phyloP scores from a whole-genome alignment of 2,888 invertebrate genomes.

The Nipponacmea schrenckii region DNA sequence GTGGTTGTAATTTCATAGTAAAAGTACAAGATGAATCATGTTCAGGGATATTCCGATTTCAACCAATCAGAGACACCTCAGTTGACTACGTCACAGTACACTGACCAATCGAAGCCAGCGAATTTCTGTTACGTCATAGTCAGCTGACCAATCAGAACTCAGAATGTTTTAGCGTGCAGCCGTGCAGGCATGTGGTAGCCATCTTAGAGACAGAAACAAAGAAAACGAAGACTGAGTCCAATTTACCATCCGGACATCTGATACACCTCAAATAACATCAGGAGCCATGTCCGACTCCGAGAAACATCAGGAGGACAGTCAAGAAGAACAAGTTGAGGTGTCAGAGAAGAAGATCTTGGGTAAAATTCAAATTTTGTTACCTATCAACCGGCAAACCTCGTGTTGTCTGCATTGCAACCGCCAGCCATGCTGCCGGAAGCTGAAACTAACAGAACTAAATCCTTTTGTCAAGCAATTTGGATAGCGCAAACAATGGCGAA shows the following conservation, averaged over 20 bases:
- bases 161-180: constrained; percentile 10
- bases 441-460: background rate
- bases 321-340: constrained; percentile 71
- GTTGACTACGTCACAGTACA: too few species aligned
- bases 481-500: background rate
- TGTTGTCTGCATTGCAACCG: background rate
- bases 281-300: constrained; percentile 93
- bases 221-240: constrained; percentile 46
- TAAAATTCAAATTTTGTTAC: constrained; percentile 29
- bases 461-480: constrained; percentile 20
- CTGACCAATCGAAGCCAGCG: constrained; percentile 10
- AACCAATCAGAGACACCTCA: too few species aligned
- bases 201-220: constrained; percentile 47
- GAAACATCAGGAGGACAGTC: constrained; percentile 79
- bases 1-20: too few species aligned
- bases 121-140: constrained; percentile 15
- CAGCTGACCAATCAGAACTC: constrained; percentile 16
- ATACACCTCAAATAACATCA: constrained; percentile 46
- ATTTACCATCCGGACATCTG: constrained; percentile 47
- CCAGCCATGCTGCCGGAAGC: constrained; percentile 12
- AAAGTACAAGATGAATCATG: constrained; percentile 1
- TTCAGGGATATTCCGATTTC: too few species aligned
- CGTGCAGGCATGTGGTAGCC: constrained; percentile 28
- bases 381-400: constrained; percentile 16
- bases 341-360: constrained; percentile 76